Conservation (phyloP, 2,797 vertebrate species). For the Fistularia tabacaria region DNA sequence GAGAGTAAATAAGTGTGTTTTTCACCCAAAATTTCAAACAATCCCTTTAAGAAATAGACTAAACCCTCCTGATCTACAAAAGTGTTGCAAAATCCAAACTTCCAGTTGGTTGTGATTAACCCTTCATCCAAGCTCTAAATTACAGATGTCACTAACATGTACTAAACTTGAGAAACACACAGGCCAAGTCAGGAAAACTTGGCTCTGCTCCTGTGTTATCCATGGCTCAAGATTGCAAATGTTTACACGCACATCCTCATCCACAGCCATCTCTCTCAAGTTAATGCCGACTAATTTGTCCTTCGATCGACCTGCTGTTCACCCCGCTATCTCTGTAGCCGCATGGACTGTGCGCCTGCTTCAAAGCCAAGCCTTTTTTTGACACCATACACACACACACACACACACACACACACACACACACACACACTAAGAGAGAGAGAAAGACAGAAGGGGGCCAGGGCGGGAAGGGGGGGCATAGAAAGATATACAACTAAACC, state of each 20-base stretch:
- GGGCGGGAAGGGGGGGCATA: not conserved
- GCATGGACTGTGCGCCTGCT: constrained; percentile 32
- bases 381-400: constrained; percentile 21
- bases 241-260: constrained; percentile 66
- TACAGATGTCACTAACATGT: constrained; percentile 11
- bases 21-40: not conserved
- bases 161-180: constrained; percentile 5
- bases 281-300: constrained; percentile 67
- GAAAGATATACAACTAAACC: constrained; percentile 34
- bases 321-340: constrained; percentile 53
- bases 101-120: constrained; percentile 9
- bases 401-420: constrained; percentile 12
- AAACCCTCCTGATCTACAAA: not conserved
- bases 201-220: constrained; percentile 29
- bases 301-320: constrained; percentile 62
- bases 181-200: constrained; percentile 19
- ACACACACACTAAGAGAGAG: constrained; percentile 1
- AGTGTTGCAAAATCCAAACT: not conserved
- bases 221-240: constrained; percentile 45
- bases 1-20: not conserved
- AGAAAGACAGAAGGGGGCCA: too few relatives aligned
- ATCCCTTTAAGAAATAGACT: not conserved
- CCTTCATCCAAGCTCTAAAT: constrained; percentile 14
- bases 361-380: constrained; percentile 29
- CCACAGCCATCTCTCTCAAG: constrained; percentile 55